Percentiles rank a stretch among this genome's conserved stretches.
phyloP scores from a whole-genome alignment of 2,888 invertebrate genomes.

The Minunthozetes semirufus region DNA sequence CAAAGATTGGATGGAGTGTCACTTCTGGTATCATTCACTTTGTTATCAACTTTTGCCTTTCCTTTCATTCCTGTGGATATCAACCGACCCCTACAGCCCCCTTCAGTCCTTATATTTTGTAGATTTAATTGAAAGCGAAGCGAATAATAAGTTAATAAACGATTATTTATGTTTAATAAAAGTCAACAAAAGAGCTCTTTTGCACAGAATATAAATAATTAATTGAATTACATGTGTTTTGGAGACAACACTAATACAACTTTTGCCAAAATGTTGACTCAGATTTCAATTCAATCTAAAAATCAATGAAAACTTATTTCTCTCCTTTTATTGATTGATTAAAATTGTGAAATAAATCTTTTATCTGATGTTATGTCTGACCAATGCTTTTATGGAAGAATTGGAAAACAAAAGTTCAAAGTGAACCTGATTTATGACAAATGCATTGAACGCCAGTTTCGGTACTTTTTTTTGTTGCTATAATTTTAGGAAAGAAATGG shows the following conservation, averaged over 20 bases:
- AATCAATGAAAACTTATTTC: slow-evolving; percentile 11
- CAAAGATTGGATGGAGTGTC: neutral
- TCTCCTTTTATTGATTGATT: neutral
- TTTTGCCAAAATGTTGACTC: neutral
- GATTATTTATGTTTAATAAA: neutral
- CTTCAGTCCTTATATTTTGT: neutral
- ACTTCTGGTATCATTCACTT: slow-evolving; percentile 2
- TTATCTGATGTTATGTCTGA: neutral
- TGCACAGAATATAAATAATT: neutral
- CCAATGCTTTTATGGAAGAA: neutral
- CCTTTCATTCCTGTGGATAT: neutral
- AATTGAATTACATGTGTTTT: neutral
- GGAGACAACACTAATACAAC: too few relatives aligned
- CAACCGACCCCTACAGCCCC: too few relatives aligned
- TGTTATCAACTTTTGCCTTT: neutral
- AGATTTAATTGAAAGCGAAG: neutral
- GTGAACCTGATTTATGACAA: neutral
- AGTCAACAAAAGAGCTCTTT: neutral
- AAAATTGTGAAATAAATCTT: neutral
- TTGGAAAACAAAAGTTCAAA: neutral
- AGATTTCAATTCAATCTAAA: slow-evolving; percentile 9
- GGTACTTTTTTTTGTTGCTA: neutral
- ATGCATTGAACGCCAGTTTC: slow-evolving; percentile 11
- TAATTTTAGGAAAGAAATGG: neutral
- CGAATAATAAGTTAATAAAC: neutral